Evolutionary conservation across 1,140 invertebrate species (phyloP).

Genomic region (Drosophila setifemur): DNA sequence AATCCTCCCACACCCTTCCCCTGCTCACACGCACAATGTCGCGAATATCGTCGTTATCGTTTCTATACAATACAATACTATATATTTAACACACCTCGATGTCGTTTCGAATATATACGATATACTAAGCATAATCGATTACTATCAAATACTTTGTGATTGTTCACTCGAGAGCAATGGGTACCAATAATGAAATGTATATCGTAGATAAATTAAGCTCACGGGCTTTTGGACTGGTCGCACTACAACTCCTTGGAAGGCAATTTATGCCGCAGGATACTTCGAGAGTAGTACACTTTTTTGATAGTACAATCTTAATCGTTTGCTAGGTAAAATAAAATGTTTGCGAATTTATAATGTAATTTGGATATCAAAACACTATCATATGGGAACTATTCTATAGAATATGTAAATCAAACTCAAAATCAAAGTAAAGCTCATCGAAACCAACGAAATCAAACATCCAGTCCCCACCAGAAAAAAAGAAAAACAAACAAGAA

Average conservation of each 20-base stretch:
- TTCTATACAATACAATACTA: conserved; percentile 24
- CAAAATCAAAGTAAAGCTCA: conserved; percentile 29
- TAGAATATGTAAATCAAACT: conserved; percentile 25
- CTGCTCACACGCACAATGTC: conserved; percentile 32
- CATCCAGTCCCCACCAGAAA: conserved; percentile 25
- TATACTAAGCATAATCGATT: conserved; percentile 22
- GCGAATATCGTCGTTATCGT: conserved; percentile 36
- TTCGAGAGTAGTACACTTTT: conserved; percentile 1
- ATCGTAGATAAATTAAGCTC: conserved; percentile 42
- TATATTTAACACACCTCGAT: conserved; percentile 42
- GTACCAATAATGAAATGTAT: conserved; percentile 52
- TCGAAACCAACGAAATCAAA: conserved; percentile 37
- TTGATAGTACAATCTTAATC: conserved; percentile 15
- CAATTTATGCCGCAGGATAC: background rate
- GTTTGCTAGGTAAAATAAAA: conserved; percentile 18
- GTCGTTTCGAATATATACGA: conserved; percentile 39
- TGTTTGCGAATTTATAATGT: conserved; percentile 38
- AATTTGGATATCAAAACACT: conserved; percentile 7
- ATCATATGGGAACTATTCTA: conserved; percentile 26
- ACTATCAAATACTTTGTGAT: conserved; percentile 17
- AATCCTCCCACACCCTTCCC: background rate
- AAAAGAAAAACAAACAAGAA: background rate
- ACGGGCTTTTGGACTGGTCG: conserved; percentile 34
- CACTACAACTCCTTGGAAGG: conserved; percentile 15
- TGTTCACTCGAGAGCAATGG: conserved; percentile 1